A percentile compares a stretch with the other conserved stretches of the same genome.
phyloP scores from a whole-genome alignment of 2,888 invertebrate genomes.

The Metacarcinus magister region DNA sequence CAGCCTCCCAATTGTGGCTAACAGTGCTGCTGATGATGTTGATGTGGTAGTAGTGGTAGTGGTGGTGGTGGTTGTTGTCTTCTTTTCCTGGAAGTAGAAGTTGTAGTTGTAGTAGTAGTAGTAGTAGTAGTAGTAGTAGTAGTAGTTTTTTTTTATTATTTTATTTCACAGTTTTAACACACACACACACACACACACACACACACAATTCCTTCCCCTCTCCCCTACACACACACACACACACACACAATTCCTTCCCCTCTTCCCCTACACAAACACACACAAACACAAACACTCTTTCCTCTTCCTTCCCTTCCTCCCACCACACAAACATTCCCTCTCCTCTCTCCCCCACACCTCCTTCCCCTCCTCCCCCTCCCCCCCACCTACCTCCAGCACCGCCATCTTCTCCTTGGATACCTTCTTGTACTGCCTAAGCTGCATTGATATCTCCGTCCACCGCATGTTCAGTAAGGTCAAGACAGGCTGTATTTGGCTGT shows the following conservation, averaged over 20 bases:
- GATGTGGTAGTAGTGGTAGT: neutral
- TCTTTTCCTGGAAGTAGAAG: neutral
- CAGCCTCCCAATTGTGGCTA: slow-evolving; percentile 83
- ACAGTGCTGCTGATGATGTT: neutral
- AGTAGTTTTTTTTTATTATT: no score
- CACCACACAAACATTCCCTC: neutral
- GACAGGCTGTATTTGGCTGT: slow-evolving; percentile 77
- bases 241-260: no score
- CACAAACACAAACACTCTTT: no score
- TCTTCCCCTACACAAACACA: no score
- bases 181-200: no score
- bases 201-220: no score
- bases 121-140: neutral
- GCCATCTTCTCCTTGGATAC: slow-evolving; percentile 71
- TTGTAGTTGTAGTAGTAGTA: neutral
- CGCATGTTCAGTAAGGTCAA: slow-evolving; percentile 79
- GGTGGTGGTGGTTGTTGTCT: neutral
- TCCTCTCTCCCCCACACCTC: neutral
- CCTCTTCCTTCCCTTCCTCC: no score
- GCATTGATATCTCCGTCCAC: slow-evolving; percentile 77
- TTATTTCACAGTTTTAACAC: no score
- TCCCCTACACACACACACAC: no score
- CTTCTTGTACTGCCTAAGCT: slow-evolving; percentile 76
- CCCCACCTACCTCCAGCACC: neutral
- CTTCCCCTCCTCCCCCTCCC: neutral